phyloP scores from a whole-genome alignment of 92 coral and sea anemone species.

The Epizoanthus rinbou region DNA sequence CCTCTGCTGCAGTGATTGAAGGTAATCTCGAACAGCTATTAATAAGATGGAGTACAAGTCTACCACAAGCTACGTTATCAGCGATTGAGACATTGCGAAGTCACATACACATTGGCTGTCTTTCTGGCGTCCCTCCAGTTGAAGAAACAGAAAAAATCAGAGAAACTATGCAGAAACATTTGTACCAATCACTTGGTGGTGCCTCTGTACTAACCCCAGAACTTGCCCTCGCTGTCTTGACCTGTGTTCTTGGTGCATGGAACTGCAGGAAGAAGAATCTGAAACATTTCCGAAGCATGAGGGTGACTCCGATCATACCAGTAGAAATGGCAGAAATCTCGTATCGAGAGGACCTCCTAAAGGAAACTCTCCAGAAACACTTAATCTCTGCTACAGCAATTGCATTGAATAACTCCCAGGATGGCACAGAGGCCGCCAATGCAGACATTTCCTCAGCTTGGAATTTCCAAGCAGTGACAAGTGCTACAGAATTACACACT shows the following conservation, averaged over 20 bases:
- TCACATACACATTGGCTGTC: conserved; percentile 69
- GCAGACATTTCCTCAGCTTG: not conserved
- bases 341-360: conserved; percentile 11
- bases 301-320: conserved; percentile 51
- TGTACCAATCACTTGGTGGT: conserved; percentile 66
- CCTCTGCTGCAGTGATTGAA: conserved; percentile 53
- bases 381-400: conserved; percentile 27
- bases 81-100: conserved; percentile 60
- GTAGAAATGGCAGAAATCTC: conserved; percentile 54
- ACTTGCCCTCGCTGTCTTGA: conserved; percentile 70
- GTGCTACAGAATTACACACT: conserved; percentile 52
- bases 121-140: conserved; percentile 71
- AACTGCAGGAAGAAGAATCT: conserved; percentile 58
- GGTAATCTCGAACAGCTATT: conserved; percentile 66
- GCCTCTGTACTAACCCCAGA: conserved; percentile 69
- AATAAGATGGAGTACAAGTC: conserved; percentile 45
- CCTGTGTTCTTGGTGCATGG: conserved; percentile 66
- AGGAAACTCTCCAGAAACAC: conserved; percentile 33
- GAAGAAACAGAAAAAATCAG: conserved; percentile 69
- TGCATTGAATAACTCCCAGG: not conserved
- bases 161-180: conserved; percentile 68
- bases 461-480: conserved; percentile 38
- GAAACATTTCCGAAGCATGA: conserved; percentile 24
- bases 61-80: conserved; percentile 44
- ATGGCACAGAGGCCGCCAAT: not conserved